A percentile compares a stretch with the other conserved stretches of the same genome.
Evolutionary conservation across 2,797 vertebrate genomes (phyloP).

Genomic region (Poecilia wingei): DNA sequence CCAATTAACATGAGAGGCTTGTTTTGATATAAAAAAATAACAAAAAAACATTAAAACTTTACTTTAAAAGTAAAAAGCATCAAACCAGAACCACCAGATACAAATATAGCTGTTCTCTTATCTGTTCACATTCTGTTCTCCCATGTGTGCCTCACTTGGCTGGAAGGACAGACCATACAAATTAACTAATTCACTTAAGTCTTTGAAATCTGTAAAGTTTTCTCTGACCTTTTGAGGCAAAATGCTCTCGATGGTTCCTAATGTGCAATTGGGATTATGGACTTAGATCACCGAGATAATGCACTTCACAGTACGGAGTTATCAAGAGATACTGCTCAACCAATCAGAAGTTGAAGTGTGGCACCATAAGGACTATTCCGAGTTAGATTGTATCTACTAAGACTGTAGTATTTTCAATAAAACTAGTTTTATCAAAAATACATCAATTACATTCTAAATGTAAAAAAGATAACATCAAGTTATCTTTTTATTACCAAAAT

Average conservation of each 20-base stretch:
- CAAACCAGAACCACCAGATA: not conserved
- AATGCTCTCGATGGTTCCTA: not conserved
- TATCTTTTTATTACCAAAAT: not conserved
- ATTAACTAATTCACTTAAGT: not conserved
- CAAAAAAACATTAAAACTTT: too few relatives aligned
- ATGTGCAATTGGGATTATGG: not conserved
- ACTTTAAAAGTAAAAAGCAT: too few relatives aligned
- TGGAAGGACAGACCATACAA: not conserved
- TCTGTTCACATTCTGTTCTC: not conserved
- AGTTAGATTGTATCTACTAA: not conserved
- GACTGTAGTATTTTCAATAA: not conserved
- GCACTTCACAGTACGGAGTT: not conserved
- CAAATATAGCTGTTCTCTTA: not conserved
- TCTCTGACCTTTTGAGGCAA: not conserved
- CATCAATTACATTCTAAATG: not conserved
- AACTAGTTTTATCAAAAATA: not conserved
- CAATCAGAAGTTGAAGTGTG: not conserved
- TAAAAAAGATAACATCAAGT: not conserved
- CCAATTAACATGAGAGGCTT: too few relatives aligned
- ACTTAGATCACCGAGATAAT: not conserved
- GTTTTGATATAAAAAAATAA: too few relatives aligned
- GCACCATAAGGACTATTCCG: not conserved
- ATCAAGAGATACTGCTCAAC: not conserved
- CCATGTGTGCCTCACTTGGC: not conserved
- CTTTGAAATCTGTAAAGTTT: not conserved